Percentiles rank a stretch among this genome's conserved stretches.
Conservation (phyloP, 2,797 vertebrate genomes). For the Harpagifer antarcticus region DNA sequence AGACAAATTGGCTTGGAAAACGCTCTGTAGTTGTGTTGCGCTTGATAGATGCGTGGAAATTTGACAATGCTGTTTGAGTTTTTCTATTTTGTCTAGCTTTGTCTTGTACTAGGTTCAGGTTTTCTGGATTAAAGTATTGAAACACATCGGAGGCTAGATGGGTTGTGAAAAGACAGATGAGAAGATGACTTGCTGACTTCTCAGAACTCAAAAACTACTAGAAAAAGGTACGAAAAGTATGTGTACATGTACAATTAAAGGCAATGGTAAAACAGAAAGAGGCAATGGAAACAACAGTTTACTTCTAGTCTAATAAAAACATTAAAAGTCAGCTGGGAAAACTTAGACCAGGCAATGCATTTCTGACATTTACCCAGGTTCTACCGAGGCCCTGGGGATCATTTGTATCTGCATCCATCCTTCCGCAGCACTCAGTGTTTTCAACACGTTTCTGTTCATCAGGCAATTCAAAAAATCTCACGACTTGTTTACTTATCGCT, state of each 20-base stretch:
- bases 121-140: background rate
- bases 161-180: background rate
- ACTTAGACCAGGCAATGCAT: background rate
- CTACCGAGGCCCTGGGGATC: background rate
- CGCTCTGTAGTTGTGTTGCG: background rate
- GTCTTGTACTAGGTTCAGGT: background rate
- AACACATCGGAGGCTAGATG: background rate
- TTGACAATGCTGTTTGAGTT: background rate
- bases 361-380: background rate
- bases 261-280: background rate
- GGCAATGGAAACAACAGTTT: background rate
- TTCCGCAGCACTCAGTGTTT: background rate
- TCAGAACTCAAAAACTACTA: background rate
- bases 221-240: background rate
- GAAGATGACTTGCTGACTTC: background rate
- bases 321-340: background rate
- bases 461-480: slow-evolving; percentile 6
- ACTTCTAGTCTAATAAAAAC: background rate
- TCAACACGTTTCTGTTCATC: background rate
- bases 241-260: background rate
- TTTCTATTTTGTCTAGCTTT: background rate
- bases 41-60: slow-evolving; percentile 1
- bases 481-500: slow-evolving; percentile 44
- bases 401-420: background rate
- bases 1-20: slow-evolving; percentile 35